phyloP scores from a whole-genome alignment of 1,140 invertebrate genomes.

The Pseudomyrmex flavicornis region DNA sequence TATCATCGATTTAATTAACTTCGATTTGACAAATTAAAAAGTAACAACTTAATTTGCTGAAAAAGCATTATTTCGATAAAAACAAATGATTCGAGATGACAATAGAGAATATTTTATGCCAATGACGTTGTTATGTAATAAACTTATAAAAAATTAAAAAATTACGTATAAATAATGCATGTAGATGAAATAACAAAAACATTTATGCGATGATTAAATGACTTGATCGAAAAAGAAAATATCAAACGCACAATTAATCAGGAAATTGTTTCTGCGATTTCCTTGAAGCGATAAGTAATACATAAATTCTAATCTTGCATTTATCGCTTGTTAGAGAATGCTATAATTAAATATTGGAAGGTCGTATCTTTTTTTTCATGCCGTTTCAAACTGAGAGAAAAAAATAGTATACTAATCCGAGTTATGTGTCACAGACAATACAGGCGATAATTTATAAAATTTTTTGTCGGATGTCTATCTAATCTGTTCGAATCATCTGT shows the following conservation, averaged over 20 bases:
- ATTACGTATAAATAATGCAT: no score
- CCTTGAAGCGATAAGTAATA: constrained; percentile 42
- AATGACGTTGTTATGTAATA: no score
- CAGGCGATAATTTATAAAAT: neutral
- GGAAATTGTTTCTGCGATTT: constrained; percentile 46
- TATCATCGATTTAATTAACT: constrained; percentile 73
- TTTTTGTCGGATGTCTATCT: neutral
- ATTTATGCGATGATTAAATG: neutral
- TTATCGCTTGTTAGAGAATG: constrained; percentile 32
- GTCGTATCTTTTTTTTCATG: neutral
- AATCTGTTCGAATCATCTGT: neutral
- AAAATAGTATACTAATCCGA: constrained; percentile 14
- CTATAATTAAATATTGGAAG: constrained; percentile 43
- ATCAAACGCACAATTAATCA: constrained; percentile 24
- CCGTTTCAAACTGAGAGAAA: no score
- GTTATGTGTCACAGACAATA: neutral
- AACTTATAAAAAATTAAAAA: no score
- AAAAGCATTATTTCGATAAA: constrained; percentile 53
- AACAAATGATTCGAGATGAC: no score
- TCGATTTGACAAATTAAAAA: constrained; percentile 52
- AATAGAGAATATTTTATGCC: no score
- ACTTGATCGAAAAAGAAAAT: constrained; percentile 30
- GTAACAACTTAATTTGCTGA: constrained; percentile 69
- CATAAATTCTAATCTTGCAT: constrained; percentile 27
- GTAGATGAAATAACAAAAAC: neutral